Evolutionary conservation across 2,888 invertebrate genomes (phyloP), one percentile per base, ranked within the genome.

Genomic region (Hedya salicella): DNA sequence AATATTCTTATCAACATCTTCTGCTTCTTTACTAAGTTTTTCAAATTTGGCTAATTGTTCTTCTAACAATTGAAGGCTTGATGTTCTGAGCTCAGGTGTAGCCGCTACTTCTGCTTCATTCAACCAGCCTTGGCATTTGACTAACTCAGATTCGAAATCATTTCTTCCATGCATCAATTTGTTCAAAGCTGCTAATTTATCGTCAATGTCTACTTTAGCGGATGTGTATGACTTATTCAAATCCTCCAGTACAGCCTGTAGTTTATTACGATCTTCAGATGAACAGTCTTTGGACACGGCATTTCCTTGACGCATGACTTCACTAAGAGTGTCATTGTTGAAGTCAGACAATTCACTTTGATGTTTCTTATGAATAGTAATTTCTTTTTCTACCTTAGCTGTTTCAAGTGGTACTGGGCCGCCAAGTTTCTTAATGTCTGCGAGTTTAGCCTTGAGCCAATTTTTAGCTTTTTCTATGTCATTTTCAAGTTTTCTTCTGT

Each of bases 71-170:
- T 97, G 96, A 17, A 97, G 92, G 76, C 95, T 97, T 0, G 96
- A 95, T 17, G 96, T 95, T 48, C 97, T 94, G 3, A 98, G 91
- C 78, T 97, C 97, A 36, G 96, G 95, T 9, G 96, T 95, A 0
- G 96, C 95, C 2, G 96, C 96, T 0, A 97, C 96, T 85, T 98
- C 98, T 30, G 97, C 97, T 88, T 98, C 97, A 73, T 97, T 96
- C 42, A 98, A 91, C 98, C 98, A 98, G 75, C 96, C 95, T 71
- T 96, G 95, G 79, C 97, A 95, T 76, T 95, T 95, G 65, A 96
- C 95, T 53, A 97, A 93, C 68, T 96, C 96, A 48, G 93, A 94
- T 86, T 98, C 98, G 75, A 97, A 97, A 52, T 95, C 94, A 77
- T 95, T 96, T 68, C 98, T 94, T 13, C 95, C 95, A 82, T 96